phyloP scores from a whole-genome alignment of 2,888 invertebrate species.

The Leuctra nigra region DNA sequence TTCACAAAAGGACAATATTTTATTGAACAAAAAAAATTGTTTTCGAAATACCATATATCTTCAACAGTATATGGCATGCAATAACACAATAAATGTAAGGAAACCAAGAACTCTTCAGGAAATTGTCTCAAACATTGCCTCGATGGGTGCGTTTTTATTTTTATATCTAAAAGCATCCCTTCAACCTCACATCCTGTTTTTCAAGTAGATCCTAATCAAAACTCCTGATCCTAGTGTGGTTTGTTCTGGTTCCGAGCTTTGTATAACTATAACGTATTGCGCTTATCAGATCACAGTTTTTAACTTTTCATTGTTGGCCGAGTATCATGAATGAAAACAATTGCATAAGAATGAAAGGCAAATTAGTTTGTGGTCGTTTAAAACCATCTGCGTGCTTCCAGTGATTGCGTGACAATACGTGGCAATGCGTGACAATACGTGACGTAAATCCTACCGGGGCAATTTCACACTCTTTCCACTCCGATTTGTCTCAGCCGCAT shows the following conservation, averaged over 20 bases:
- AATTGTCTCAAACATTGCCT: no score
- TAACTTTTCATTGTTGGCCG: slow-evolving; percentile 12
- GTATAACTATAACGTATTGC: slow-evolving; percentile 10
- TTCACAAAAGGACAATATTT: slow-evolving; percentile 8
- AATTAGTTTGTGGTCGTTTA: slow-evolving; percentile 9
- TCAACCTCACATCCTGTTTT: slow-evolving; percentile 14
- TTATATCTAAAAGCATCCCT: slow-evolving; percentile 2
- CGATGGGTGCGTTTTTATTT: no score
- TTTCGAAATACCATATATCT: neutral
- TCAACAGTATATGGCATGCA: neutral
- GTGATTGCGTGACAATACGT: slow-evolving; percentile 12
- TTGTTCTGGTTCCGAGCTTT: neutral
- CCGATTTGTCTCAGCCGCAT: neutral
- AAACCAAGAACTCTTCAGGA: no score
- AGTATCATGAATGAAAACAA: slow-evolving; percentile 7
- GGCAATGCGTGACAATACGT: no score
- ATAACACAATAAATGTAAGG: neutral
- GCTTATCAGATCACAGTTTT: slow-evolving; percentile 17
- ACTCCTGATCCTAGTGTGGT: slow-evolving; percentile 1
- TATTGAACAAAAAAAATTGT: slow-evolving; percentile 10
- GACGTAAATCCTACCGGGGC: no score
- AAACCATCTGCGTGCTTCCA: slow-evolving; percentile 15
- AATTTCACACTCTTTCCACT: slow-evolving; percentile 11
- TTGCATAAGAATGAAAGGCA: slow-evolving; percentile 15
- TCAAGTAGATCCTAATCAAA: slow-evolving; percentile 12